Conservation (phyloP, 2,113 vertebrate species). For the Trogon surrucura region DNA sequence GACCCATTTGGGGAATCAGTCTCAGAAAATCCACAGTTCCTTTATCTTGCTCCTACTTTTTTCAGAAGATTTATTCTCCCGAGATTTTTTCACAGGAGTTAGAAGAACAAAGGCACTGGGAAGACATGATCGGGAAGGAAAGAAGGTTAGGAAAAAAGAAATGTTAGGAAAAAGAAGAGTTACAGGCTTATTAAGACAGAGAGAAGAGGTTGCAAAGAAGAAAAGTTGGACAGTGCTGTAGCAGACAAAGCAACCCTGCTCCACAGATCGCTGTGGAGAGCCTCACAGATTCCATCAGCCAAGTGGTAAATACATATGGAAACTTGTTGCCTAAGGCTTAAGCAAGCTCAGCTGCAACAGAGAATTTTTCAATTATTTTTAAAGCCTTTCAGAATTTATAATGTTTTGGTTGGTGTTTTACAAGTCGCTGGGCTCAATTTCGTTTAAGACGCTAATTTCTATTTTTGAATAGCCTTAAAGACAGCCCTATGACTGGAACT, state of each 20-base stretch:
- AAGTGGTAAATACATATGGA: background rate
- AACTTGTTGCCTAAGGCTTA: background rate
- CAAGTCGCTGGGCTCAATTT: conserved; percentile 14
- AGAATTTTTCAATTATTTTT: background rate
- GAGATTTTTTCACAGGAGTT: background rate
- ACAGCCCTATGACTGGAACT: conserved; percentile 13
- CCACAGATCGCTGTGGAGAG: background rate
- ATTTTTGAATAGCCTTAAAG: background rate
- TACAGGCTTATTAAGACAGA: background rate
- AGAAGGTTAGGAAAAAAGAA: background rate
- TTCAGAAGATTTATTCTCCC: background rate
- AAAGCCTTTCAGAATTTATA: conserved; percentile 17
- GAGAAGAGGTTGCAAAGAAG: background rate
- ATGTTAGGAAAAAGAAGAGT: background rate
- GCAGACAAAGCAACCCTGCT: background rate
- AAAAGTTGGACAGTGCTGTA: background rate
- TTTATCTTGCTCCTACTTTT: background rate
- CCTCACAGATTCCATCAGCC: background rate
- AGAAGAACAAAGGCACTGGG: background rate
- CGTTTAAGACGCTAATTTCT: background rate
- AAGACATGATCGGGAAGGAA: background rate
- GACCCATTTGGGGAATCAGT: background rate
- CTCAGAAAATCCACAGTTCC: background rate
- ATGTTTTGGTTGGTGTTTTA: conserved; percentile 36
- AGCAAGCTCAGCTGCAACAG: background rate